These are phyloP conservation scores for Empidonax traillii DNA, from an alignment of 2,113 vertebrate species.

Conservation along the genomic window DNA sequence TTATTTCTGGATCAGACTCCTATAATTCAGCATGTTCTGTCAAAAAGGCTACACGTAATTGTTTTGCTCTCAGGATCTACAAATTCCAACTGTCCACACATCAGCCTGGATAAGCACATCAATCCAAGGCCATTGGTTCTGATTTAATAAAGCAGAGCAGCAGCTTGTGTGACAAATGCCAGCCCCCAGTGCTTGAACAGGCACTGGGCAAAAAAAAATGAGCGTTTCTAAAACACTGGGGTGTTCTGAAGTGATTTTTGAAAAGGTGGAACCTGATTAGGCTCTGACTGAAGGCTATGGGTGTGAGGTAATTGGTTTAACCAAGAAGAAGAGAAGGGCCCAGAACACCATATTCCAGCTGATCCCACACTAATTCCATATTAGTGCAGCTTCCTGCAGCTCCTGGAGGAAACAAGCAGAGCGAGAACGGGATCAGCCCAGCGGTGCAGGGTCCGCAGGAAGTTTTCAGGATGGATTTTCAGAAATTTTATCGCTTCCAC, in stretches of 20 bases:
- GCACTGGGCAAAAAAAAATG: neutral
- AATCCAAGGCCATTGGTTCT: neutral
- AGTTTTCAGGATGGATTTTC: neutral
- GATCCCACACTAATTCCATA: neutral
- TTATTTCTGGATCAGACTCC: neutral
- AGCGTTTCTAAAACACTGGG: neutral
- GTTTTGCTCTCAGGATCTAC: neutral
- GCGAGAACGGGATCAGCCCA: neutral
- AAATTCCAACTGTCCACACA: neutral
- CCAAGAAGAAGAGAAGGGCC: neutral
- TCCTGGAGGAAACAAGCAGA: neutral
- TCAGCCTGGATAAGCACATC: neutral
- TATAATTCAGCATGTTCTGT: neutral
- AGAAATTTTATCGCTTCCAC: neutral
- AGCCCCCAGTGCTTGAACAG: neutral
- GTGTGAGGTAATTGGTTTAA: neutral
- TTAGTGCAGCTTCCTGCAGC: neutral
- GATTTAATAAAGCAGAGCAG: constrained; percentile 15
- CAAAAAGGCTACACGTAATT: neutral
- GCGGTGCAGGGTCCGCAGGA: neutral
- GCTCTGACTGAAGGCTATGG: constrained; percentile 9
- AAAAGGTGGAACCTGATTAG: constrained; percentile 2
- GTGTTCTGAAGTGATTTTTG: constrained; percentile 5
- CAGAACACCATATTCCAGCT: neutral
- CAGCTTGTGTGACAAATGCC: neutral